Base-by-base conservation (phyloP, 2,113 vertebrate genomes). In the Psammodynastes pulverulentus region DNA sequence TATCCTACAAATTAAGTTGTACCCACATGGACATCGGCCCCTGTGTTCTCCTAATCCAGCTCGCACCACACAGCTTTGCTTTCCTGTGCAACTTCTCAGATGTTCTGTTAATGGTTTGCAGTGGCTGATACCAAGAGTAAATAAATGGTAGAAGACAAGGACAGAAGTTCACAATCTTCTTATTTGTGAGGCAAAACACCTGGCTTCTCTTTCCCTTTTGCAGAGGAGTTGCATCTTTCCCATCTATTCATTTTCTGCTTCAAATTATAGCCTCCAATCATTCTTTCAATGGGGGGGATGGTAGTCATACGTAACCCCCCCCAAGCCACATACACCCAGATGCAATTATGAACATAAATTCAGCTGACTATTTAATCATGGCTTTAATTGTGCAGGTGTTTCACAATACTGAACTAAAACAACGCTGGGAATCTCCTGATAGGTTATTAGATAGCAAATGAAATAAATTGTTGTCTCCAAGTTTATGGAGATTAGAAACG, bases 1-100 rank as follows among this genome's bases (percentile, higher is more conserved):
- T 0, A 72, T 93, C 94, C 94, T 91, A 95, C 87, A 91, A 95
- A 93, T 93, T 91, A 89, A 95, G 92, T 95, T 53, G 19, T 93
- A 95, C 91, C 95, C 91, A 94, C 94, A 2, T 84, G 54, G 53
- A 94, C 49, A 87, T 87, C 19, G 7, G 4, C 91, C 94, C 95
- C 87, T 12, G 43, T 24, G 34, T 49, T 62, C 51, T 49, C 5
- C 45, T 19, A 3, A 4, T 23, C 10, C 12, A 53, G 4, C 3
- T 49, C 3, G 2, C 9, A 24, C n/a, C 13, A 1, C 12, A 29
- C 29, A 52, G 4, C 51, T 13, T 39, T 49, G 45, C 13, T 17
- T 21, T 53, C 29, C 26, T 9, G 4, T n/a, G 86, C 17, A 87
- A 21, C 8, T 26, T 6, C 52, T 53, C 43, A 34, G 24, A 26